Evolutionary conservation across 2,113 vertebrate genomes (phyloP).

Genomic region (Pelodiscus sinensis): DNA sequence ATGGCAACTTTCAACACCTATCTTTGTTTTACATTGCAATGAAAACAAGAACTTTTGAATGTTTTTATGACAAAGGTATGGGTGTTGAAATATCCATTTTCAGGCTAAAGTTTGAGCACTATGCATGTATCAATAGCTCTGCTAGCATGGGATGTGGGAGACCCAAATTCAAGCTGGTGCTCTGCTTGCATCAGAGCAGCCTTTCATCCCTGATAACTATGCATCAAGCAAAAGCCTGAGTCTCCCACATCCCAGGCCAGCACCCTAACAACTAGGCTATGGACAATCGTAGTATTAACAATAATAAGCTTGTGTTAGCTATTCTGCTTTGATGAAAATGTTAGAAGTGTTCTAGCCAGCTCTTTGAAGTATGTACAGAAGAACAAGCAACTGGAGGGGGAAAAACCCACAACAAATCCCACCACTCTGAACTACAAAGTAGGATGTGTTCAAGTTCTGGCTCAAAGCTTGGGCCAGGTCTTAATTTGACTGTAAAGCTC

Average conservation of each 20-base stretch:
- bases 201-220: neutral
- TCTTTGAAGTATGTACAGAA: neutral
- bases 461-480: neutral
- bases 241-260: neutral
- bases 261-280: neutral
- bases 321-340: neutral
- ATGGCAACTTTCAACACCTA: rapidly evolving
- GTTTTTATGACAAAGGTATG: neutral
- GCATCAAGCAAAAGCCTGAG: neutral
- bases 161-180: neutral
- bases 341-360: neutral
- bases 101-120: neutral
- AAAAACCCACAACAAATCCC: constrained; percentile 19
- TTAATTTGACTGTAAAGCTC: constrained; percentile 13
- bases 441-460: neutral
- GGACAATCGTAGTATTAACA: neutral
- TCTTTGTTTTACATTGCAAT: neutral
- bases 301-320: neutral
- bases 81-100: neutral
- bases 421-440: neutral
- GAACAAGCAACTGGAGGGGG: neutral
- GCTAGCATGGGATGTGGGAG: neutral
- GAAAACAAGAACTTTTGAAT: neutral
- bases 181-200: neutral
- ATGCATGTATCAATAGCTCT: rapidly evolving